A percentile compares a stretch with the other conserved stretches of the same genome.
These are phyloP conservation scores for Dreissena polymorpha DNA, from an alignment of 1,140 invertebrate genomes.

Conservation along the genomic window DNA sequence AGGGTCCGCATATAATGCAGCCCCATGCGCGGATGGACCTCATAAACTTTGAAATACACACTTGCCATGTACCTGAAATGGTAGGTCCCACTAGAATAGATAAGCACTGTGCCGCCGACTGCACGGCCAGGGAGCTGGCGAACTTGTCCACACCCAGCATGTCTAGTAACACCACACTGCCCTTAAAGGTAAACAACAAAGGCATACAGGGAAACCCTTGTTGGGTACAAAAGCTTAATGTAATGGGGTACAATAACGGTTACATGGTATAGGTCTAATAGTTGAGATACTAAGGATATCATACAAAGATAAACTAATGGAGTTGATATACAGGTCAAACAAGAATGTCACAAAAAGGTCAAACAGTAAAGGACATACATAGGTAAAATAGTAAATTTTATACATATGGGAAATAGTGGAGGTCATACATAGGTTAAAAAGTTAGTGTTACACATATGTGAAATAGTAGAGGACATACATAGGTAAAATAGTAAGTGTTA, in stretches of 20 bases:
- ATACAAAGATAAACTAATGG: neutral
- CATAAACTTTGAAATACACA: neutral
- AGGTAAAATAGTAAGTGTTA: no score
- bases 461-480: no score
- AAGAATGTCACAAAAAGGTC: no score
- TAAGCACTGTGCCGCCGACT: conserved; percentile 29
- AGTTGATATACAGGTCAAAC: no score
- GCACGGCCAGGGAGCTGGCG: conserved; percentile 36
- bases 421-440: no score
- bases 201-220: no score
- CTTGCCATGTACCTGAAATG: conserved; percentile 15
- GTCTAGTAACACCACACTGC: conserved; percentile 36
- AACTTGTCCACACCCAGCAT: conserved; percentile 42
- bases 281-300: neutral
- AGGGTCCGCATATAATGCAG: neutral
- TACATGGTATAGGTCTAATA: neutral
- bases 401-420: no score
- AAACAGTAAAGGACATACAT: no score
- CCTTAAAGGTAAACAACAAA: neutral
- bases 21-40: neutral
- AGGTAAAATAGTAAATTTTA: no score
- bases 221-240: neutral
- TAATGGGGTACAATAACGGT: neutral
- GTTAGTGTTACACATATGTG: no score
- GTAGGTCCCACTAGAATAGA: conserved; percentile 43